Evolutionary conservation across 2,797 vertebrate species (phyloP).

Genomic region (Eupleurogrammus muticus): DNA sequence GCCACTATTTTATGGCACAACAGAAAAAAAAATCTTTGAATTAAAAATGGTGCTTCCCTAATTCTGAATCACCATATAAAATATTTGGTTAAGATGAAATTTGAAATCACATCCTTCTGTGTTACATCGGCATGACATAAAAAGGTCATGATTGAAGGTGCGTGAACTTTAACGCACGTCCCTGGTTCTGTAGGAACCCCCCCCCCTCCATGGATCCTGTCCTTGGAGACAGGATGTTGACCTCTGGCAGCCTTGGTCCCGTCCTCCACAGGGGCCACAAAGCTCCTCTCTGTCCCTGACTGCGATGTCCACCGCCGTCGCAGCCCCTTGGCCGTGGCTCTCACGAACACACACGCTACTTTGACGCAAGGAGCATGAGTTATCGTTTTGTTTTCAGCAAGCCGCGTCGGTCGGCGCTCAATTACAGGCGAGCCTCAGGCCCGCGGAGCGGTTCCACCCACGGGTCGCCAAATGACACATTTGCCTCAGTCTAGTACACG

Average conservation of each 20-base stretch:
- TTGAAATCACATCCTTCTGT: background rate
- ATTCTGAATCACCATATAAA: conserved; percentile 26
- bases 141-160: conserved; percentile 62
- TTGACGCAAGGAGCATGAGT: conserved; percentile 44
- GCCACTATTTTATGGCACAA: conserved; percentile 23
- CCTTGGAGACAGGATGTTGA: conserved; percentile 4
- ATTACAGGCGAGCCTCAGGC: conserved; percentile 73
- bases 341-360: conserved; percentile 55
- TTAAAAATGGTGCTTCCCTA: conserved; percentile 17
- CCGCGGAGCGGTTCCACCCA: conserved; percentile 63
- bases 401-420: conserved; percentile 43
- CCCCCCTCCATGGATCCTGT: background rate
- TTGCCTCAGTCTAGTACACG: conserved; percentile 62
- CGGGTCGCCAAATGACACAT: conserved; percentile 79
- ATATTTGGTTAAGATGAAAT: conserved; percentile 20
- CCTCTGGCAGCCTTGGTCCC: conserved; percentile 8
- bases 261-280: conserved; percentile 6
- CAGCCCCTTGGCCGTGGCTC: conserved; percentile 27
- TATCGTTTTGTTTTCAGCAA: conserved; percentile 43
- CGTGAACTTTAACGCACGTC: conserved; percentile 38
- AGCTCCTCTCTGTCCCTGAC: conserved; percentile 31
- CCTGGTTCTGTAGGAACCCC: conserved; percentile 10
- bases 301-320: conserved; percentile 29
- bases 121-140: conserved; percentile 2
- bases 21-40: conserved; percentile 15